Conservation (phyloP, 2,888 invertebrate species). For the Drymonia ruficornis region DNA sequence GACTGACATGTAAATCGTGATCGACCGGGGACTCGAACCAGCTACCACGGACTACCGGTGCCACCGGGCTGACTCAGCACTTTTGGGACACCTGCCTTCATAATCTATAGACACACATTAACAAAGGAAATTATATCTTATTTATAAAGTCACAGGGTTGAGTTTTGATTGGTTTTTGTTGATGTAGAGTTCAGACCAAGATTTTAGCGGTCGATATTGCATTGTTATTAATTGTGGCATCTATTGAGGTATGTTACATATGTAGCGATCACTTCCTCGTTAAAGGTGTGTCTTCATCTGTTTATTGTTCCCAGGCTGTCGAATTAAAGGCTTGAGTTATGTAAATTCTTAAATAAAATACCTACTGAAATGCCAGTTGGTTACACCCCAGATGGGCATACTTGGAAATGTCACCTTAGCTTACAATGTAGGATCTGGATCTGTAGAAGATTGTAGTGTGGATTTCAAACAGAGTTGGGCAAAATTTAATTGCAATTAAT, state of each 20-base stretch:
- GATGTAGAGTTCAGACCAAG: slow-evolving; percentile 15
- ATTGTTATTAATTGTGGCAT: slow-evolving; percentile 60
- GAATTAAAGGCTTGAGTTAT: neutral
- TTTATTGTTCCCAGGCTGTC: neutral
- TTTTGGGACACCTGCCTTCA: slow-evolving; percentile 73
- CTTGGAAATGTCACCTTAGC: too few relatives aligned
- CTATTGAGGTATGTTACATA: slow-evolving; percentile 41
- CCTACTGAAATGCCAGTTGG: too few relatives aligned
- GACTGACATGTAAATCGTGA: slow-evolving; percentile 84
- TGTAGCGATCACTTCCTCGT: neutral
- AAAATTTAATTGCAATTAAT: too few relatives aligned
- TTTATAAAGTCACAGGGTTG: slow-evolving; percentile 4
- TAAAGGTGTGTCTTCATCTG: neutral
- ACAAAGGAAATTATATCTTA: slow-evolving; percentile 16
- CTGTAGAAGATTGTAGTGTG: too few relatives aligned
- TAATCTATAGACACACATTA: slow-evolving; percentile 20
- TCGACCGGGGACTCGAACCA: slow-evolving; percentile 70
- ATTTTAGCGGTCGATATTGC: slow-evolving; percentile 52
- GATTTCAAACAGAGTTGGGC: too few relatives aligned
- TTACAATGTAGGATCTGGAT: too few relatives aligned
- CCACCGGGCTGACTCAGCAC: slow-evolving; percentile 79
- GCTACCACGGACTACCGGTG: slow-evolving; percentile 82
- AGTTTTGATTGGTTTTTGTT: slow-evolving; percentile 9
- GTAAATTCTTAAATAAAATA: too few relatives aligned
- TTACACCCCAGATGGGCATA: too few relatives aligned